Evolutionary conservation across 92 coral and sea anemone species (phyloP), one percentile per base, ranked within the genome.

Genomic region (Zoanthus solanderi): DNA sequence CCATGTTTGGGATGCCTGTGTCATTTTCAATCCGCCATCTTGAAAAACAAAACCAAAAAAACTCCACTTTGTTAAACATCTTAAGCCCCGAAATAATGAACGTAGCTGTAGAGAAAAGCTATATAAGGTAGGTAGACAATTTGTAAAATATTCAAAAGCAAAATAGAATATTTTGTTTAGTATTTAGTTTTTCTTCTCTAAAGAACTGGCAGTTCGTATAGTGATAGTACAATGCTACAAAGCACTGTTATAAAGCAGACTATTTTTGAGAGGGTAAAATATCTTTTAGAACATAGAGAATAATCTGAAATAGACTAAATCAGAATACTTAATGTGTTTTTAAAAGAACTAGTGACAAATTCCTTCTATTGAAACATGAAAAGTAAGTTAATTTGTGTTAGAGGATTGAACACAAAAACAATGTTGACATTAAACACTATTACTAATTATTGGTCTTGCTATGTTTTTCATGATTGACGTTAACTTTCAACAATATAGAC

Each of bases 171-270:
- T 67, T 67, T 67, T 67, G 73, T 67, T 67, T 67, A 67, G 73
- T 67, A 67, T 67, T 67, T 67, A 67, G 73, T 67, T 67, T 67
- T 67, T 67, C 71, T 67, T 67, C 32, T 67, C 73, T 67, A 67
- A 67, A 67, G 73, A 67, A 67, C 73, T 67, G 73, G 73, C 73
- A 67, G 73, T 67, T 67, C 73, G 73, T 67, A 67, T 67, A 67
- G 73, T 67, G 73, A 67, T 63, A 63, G 71, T 63, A 63, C 71
- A 63, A 63, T 63, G 71, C 71, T 67, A 67, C 73, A 17, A 18
- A 18, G 73, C 73, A 67, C 73, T 67, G 73, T 67, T 67, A 67
- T 67, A 67, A 67, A 67, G 32, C 73, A 67, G 73, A 67, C 73
- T 18, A 67, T 67, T 67, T 67, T 67, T 67, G 73, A 67, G 73